These are phyloP conservation scores for Dryobates pubescens DNA, from an alignment of 2,797 vertebrate species.

Conservation along the genomic window DNA sequence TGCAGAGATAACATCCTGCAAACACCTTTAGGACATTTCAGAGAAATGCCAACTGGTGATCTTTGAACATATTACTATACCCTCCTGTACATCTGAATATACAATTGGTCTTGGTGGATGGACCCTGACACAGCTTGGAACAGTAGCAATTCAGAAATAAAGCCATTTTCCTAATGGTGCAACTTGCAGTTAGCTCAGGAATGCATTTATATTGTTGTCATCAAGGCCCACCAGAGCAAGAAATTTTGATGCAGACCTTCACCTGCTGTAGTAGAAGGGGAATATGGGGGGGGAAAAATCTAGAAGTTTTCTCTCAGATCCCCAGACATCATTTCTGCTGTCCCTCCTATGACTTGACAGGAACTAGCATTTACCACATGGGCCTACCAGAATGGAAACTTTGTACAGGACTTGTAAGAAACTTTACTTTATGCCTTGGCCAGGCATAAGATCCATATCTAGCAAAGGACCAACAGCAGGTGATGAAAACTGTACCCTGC, in stretches of 20 bases:
- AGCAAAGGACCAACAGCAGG: neutral
- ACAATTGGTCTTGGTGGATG: neutral
- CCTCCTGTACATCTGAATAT: neutral
- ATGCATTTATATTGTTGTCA: neutral
- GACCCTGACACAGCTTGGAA: neutral
- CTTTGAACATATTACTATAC: neutral
- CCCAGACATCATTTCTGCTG: neutral
- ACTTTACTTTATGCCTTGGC: neutral
- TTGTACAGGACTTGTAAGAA: neutral
- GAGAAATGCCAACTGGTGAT: neutral
- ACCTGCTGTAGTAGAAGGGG: neutral
- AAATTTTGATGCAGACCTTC: neutral
- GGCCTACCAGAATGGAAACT: neutral
- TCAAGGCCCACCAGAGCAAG: neutral
- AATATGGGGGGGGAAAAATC: neutral
- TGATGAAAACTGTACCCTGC: slow-evolving; percentile 1
- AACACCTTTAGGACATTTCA: neutral
- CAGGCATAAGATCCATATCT: neutral
- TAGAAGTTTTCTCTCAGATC: neutral
- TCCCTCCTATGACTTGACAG: accelerated
- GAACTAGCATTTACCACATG: neutral
- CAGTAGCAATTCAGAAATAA: neutral
- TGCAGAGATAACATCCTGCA: neutral
- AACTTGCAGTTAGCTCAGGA: neutral
- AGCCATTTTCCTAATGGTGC: neutral